phyloP scores from a whole-genome alignment of 2,113 vertebrate species.

The Catharus fuscescens region DNA sequence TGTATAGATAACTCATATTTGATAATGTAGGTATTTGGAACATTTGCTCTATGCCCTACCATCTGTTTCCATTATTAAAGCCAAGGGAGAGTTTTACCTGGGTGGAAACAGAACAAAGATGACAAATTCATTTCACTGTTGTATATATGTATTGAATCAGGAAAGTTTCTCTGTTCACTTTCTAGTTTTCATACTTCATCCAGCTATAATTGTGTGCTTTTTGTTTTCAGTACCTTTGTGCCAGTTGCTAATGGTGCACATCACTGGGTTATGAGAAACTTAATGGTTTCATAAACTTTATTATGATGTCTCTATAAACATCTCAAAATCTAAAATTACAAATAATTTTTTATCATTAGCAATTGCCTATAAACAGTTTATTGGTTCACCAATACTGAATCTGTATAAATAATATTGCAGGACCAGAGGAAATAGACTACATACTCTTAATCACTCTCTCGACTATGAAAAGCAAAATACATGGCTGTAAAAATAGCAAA shows the following conservation, averaged over 20 bases:
- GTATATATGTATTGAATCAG: background rate
- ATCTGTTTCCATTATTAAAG: slow-evolving; percentile 12
- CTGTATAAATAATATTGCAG: slow-evolving; percentile 19
- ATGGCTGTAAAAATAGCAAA: background rate
- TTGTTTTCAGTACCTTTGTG: background rate
- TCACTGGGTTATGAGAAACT: background rate
- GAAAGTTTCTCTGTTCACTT: background rate
- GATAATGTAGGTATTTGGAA: background rate
- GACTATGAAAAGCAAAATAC: background rate
- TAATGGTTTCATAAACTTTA: slow-evolving; percentile 18
- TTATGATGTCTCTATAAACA: slow-evolving; percentile 7
- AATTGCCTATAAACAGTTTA: slow-evolving; percentile 61
- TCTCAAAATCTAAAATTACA: slow-evolving; percentile 29
- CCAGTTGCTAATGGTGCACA: background rate
- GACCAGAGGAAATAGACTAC: background rate
- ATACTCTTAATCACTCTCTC: background rate
- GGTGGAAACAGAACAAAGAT: background rate
- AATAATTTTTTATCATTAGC: slow-evolving; percentile 58
- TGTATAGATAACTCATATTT: slow-evolving; percentile 23
- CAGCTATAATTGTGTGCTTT: background rate
- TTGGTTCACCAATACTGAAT: slow-evolving; percentile 46
- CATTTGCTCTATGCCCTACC: background rate
- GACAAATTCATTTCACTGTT: background rate
- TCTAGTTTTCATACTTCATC: background rate
- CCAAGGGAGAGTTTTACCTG: background rate